Evolutionary conservation across 1,140 invertebrate genomes (phyloP).

Genomic region (Zaprionus lachaisei): DNA sequence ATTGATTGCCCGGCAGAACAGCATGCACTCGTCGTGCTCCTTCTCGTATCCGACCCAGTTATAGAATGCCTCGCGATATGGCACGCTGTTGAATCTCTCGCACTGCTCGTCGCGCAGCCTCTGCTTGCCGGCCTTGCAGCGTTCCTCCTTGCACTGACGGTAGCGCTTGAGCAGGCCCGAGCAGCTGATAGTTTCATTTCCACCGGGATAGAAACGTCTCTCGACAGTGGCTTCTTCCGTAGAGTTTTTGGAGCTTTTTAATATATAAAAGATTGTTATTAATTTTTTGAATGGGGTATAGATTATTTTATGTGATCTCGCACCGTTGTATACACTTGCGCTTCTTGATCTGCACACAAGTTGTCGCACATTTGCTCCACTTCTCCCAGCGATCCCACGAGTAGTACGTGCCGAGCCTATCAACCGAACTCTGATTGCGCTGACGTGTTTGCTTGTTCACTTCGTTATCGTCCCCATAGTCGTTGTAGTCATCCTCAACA

Average conservation of each 20-base stretch:
- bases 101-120: constrained; percentile 62
- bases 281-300: not conserved
- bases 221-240: constrained; percentile 29
- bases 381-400: constrained; percentile 68
- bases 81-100: constrained; percentile 90
- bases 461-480: constrained; percentile 44
- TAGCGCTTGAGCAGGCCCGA: constrained; percentile 88
- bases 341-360: constrained; percentile 64
- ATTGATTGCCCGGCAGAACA: constrained; percentile 93
- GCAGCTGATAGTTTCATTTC: constrained; percentile 84
- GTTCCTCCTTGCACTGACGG: constrained; percentile 90
- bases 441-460: constrained; percentile 37
- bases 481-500: constrained; percentile 53
- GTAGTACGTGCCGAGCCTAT: constrained; percentile 61
- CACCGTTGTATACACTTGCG: constrained; percentile 66
- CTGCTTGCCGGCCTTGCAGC: constrained; percentile 77
- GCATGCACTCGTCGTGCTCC: constrained; percentile 87
- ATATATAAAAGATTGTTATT: not conserved
- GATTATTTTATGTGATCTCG: not conserved
- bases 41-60: constrained; percentile 94
- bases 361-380: constrained; percentile 66
- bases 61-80: constrained; percentile 91
- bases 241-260: constrained; percentile 46
- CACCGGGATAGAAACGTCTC: constrained; percentile 66
- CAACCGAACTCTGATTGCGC: constrained; percentile 39